Conservation (phyloP, 2,113 vertebrate genomes). For the Balaenoptera acutorostrata region DNA sequence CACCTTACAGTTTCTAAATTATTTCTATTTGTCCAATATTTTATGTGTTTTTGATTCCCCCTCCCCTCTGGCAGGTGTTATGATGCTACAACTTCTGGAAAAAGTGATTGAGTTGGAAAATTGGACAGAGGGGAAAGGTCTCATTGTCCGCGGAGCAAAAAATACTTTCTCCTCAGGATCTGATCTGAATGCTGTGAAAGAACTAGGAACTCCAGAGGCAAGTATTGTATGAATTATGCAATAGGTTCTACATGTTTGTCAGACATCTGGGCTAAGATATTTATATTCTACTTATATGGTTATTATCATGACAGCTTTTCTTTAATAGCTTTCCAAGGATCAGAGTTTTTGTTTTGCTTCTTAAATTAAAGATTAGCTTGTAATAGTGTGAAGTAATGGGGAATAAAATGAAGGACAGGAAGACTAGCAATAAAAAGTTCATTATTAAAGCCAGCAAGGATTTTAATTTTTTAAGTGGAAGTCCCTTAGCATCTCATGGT, state of each 20-base stretch:
- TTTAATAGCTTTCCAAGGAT: not conserved
- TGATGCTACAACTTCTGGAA: constrained; percentile 95
- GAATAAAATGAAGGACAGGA: not conserved
- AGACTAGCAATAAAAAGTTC: not conserved
- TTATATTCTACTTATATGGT: not conserved
- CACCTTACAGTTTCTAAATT: not conserved
- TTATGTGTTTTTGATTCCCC: not conserved
- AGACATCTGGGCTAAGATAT: not conserved
- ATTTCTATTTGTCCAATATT: not conserved
- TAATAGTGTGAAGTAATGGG: not conserved
- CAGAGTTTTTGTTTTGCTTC: not conserved
- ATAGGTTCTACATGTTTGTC: not conserved
- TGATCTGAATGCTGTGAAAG: constrained; percentile 90
- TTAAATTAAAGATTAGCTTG: not conserved
- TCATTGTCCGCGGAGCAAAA: constrained; percentile 89
- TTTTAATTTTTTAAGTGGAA: constrained; percentile 2
- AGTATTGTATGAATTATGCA: not conserved
- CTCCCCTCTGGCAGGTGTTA: constrained; percentile 83
- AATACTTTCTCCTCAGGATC: constrained; percentile 95
- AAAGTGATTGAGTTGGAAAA: constrained; percentile 89
- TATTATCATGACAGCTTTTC: not conserved
- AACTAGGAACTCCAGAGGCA: constrained; percentile 88
- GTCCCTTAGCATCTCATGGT: not conserved
- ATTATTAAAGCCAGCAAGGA: not conserved
- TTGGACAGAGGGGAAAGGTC: constrained; percentile 94